Evolutionary conservation across 2,113 vertebrate genomes (phyloP), one percentile per base, ranked within the genome.

Genomic region (Austrofundulus limnaeus): DNA sequence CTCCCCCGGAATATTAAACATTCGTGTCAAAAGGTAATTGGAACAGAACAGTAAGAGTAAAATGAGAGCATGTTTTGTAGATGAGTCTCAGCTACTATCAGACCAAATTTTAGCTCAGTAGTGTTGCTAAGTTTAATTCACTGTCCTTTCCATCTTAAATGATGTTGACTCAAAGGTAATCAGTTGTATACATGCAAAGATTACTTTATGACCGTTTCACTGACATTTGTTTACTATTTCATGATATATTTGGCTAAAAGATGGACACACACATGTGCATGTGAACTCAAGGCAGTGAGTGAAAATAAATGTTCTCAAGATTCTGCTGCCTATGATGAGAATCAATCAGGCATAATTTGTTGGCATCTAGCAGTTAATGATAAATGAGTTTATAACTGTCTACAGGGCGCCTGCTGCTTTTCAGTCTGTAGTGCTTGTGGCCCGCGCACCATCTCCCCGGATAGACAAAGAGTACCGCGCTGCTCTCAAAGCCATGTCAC

Each of bases 1-100:
- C 73, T 94, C 94, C 49, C 90, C 92, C 0, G 94, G 92, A 69
- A 88, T 70, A 13, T 88, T 95, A 78, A 89, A 89, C 80, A 95
- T 99, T 65, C 82, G 90, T 0, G 93, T 99, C 28, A 94, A 85
- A 88, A 94, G 97, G 97, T 99, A 93, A 92, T 74, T 37, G n/a
- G 38, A 52, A 56, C 46, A 38, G 55, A 70, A 45, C 0, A 38
- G 17, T 46, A 12, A 49, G 47, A 49, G 21, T n/a, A n/a, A n/a
- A n/a, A n/a, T n/a, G n/a, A 34, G 31, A 8, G 5, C 6, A 2
- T 34, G 31, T n/a, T 3, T 4, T 28, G 28, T 3, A 7, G 1
- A 28, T 28, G 28, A 28, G 3, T 28, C 28, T 28, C 28, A 28
- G 28, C 28, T 28, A 28, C 28, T 28, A 28, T 7, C 28, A 28